Conservation (phyloP, 2,113 vertebrate genomes). For the Chamaea fasciata region DNA sequence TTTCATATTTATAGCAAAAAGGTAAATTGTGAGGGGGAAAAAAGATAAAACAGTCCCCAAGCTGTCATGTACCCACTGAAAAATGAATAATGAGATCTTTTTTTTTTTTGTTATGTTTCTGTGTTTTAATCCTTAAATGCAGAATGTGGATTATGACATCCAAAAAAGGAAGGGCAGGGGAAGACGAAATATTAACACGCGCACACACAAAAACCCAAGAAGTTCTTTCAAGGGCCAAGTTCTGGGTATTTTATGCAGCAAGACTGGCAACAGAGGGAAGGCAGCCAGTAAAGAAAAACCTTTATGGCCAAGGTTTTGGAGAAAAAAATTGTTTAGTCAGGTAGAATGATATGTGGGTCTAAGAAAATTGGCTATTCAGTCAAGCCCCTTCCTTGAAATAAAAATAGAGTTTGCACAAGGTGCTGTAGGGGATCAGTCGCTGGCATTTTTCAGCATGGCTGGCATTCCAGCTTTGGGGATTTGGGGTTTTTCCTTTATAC, state of each 20-base stretch:
- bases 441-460: neutral
- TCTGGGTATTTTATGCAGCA: neutral
- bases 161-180: neutral
- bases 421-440: neutral
- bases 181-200: neutral
- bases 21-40: neutral
- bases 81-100: neutral
- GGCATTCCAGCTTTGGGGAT: neutral
- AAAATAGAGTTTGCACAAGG: neutral
- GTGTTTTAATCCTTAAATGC: neutral
- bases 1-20: neutral
- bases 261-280: neutral
- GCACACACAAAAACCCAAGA: neutral
- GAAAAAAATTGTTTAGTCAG: neutral
- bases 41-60: neutral
- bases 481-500: neutral
- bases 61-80: neutral
- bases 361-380: neutral
- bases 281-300: neutral
- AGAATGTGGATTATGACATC: neutral
- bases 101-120: neutral
- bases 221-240: neutral
- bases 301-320: neutral
- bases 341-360: rapidly evolving
- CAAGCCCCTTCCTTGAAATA: neutral